Conservation (phyloP, 2,113 vertebrate species). For the Phasianus colchicus region DNA sequence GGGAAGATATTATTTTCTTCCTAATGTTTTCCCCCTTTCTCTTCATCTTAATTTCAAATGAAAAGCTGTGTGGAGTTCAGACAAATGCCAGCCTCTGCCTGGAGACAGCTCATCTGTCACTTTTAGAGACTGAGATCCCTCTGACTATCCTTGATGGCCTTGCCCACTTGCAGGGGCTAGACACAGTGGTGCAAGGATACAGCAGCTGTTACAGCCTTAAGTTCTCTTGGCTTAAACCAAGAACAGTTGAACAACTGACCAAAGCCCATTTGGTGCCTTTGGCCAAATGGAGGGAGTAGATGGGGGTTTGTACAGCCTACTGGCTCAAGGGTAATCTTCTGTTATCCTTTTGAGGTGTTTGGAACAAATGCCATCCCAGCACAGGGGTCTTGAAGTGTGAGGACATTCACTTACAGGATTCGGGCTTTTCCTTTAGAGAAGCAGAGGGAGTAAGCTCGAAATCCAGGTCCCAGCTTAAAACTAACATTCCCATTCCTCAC, state of each 20-base stretch:
- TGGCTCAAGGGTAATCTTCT: background rate
- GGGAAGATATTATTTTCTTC: background rate
- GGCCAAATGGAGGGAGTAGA: background rate
- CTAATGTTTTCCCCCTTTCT: background rate
- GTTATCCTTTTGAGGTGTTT: background rate
- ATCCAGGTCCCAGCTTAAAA: background rate
- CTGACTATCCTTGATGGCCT: background rate
- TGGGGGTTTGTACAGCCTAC: background rate
- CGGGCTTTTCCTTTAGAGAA: background rate
- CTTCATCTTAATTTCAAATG: background rate
- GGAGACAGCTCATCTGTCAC: background rate
- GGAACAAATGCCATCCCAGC: background rate
- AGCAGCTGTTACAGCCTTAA: background rate
- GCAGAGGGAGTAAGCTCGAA: background rate
- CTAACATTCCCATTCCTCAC: background rate
- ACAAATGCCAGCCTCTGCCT: background rate
- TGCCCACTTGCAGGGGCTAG: fast-evolving
- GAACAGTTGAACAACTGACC: background rate
- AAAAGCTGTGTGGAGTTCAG: background rate
- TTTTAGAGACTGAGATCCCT: background rate
- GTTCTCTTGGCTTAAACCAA: background rate
- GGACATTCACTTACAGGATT: background rate
- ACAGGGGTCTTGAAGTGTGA: background rate
- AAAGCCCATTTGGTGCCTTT: background rate
- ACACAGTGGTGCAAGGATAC: background rate